Percentiles rank a stretch among this genome's conserved stretches.
Evolutionary conservation across 2,888 invertebrate genomes (phyloP).

Genomic region (Blomia tropicalis): DNA sequence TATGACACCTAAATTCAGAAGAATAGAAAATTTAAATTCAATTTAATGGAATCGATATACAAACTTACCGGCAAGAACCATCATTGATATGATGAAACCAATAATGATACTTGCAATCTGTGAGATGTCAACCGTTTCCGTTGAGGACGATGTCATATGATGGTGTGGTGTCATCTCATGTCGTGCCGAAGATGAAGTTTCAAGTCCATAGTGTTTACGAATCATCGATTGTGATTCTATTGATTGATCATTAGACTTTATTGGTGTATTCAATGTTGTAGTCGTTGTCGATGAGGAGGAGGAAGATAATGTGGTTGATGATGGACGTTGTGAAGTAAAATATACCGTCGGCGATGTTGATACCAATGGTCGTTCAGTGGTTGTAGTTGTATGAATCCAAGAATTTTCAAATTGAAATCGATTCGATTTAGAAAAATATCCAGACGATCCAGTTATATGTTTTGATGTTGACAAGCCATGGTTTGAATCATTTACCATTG

Average conservation of each 20-base stretch:
- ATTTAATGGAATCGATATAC: not conserved
- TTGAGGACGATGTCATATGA: not conserved
- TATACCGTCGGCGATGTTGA: not conserved
- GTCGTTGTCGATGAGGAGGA: not conserved
- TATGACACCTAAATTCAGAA: not conserved
- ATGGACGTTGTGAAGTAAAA: not conserved
- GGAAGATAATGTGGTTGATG: not conserved
- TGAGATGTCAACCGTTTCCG: not conserved
- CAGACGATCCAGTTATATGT: constrained; percentile 3
- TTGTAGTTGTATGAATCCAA: not conserved
- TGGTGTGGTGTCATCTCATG: not conserved
- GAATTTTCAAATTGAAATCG: not conserved
- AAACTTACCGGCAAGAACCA: not conserved
- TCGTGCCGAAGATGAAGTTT: not conserved
- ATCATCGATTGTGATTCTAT: not conserved
- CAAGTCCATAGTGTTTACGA: not conserved
- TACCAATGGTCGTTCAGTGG: not conserved
- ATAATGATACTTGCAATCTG: not conserved
- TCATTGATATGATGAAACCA: not conserved
- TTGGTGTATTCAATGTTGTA: not conserved
- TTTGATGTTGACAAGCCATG: not conserved
- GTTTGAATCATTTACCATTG: not conserved
- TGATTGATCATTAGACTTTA: not conserved
- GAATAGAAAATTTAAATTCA: not conserved
- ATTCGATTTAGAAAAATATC: constrained; percentile 1